A percentile compares a stretch with the other conserved stretches of the same genome.
Evolutionary conservation across 2,113 vertebrate species (phyloP).

Genomic region (Oxyura jamaicensis): DNA sequence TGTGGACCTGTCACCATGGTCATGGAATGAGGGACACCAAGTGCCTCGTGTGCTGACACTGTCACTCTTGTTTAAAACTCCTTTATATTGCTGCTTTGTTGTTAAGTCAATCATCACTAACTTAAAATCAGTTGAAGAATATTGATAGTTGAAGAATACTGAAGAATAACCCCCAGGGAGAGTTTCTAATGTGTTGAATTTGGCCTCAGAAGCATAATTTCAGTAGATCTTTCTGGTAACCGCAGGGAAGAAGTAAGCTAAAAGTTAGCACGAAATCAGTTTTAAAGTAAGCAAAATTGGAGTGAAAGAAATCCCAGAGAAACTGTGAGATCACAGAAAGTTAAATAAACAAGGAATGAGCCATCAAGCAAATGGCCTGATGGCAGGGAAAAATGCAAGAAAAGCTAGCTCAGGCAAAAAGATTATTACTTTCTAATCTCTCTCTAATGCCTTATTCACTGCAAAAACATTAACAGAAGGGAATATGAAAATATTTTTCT

Average conservation of each 20-base stretch:
- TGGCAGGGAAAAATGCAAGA: neutral
- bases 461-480: neutral
- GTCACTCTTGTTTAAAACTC: neutral
- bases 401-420: neutral
- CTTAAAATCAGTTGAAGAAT: neutral
- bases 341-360: neutral
- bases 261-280: slow-evolving; percentile 1
- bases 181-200: neutral
- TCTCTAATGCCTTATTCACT: neutral
- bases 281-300: neutral
- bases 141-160: no score
- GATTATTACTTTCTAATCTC: neutral
- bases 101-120: neutral
- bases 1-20: accelerated
- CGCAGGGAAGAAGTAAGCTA: neutral
- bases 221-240: neutral
- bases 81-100: neutral
- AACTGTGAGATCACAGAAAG: neutral
- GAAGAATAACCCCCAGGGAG: neutral
- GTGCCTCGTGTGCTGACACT: neutral
- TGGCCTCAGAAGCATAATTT: neutral
- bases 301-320: neutral
- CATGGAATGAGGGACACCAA: neutral
- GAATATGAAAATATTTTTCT: neutral
- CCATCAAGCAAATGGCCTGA: neutral